A percentile compares a stretch with the other conserved stretches of the same genome.
Conservation (phyloP, 30 jellyfish, hydroid and myxozoan species). For the Nemopilema nomurai region DNA sequence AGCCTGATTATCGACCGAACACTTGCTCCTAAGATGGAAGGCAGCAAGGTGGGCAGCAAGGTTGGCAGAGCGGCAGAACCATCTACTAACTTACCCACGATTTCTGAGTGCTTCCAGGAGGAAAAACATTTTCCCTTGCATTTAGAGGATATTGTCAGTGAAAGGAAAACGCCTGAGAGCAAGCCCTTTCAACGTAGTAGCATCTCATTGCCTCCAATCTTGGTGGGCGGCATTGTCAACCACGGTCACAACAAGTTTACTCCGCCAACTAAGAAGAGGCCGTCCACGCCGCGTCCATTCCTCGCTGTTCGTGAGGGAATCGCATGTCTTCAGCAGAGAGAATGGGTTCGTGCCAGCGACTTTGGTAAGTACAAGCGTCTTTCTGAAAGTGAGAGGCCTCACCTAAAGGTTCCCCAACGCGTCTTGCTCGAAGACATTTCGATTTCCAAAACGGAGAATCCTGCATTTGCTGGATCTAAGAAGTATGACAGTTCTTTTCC, state of each 20-base stretch:
- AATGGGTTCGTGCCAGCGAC: background rate
- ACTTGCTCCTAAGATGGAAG: background rate
- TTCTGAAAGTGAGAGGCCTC: background rate
- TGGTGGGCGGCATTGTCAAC: background rate
- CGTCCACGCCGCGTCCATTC: slow-evolving; percentile 23
- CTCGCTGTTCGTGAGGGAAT: background rate
- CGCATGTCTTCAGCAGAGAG: too few relatives aligned
- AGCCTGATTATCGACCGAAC: background rate
- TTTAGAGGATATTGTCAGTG: background rate
- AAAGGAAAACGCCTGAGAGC: background rate
- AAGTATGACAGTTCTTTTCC: background rate
- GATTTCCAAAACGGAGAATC: too few relatives aligned
- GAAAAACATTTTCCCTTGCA: background rate
- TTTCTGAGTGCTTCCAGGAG: slow-evolving; percentile 3
- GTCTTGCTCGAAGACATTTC: background rate
- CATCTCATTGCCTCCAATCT: slow-evolving; percentile 4
- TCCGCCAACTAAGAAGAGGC: background rate
- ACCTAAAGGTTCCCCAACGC: background rate
- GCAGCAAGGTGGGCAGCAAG: background rate
- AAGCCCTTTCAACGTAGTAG: background rate
- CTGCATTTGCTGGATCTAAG: background rate
- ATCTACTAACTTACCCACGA: slow-evolving; percentile 8
- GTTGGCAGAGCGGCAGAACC: background rate
- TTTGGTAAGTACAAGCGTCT: background rate
- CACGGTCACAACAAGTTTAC: background rate